Base-by-base conservation (phyloP, 2,113 vertebrate genomes). In the Petrocephalus microphthalmus region DNA sequence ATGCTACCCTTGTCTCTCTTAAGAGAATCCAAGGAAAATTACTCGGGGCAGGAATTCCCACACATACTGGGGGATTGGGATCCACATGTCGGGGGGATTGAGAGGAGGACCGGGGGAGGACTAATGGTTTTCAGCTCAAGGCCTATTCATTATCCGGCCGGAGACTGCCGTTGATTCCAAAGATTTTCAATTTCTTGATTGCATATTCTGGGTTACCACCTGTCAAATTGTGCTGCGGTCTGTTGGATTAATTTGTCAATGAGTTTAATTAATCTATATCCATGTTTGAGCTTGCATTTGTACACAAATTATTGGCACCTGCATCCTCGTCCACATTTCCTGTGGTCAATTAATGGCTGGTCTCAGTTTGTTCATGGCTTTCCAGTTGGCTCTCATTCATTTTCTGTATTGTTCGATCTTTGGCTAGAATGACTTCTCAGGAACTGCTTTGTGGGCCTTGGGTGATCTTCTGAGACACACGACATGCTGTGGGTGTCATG, bases 161-260 rank as follows among this genome's bases (percentile, higher is more conserved):
- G 81, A 83, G 45, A 49, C 45, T 49, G 19, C 33, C 47, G 81
- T 83, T 49, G 81, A 49, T 83, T 83, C 81, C 81, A 45, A 49
- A 49, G 81, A n/a, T 83, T 42, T 83, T 17, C 37, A 83, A 83
- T 83, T 83, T 47, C 81, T n/a, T 37, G 33, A 83, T n/a, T 83
- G 81, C 37, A 8, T 49, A 49, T 20, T 45, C 81, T 1, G 22
- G 22, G 47, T 83, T 13, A 11, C 45, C 37, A 67, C 60, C 37
- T 49, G 81, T 2, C 81, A 49, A 15, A 3, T 22, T 19, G 3
- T 49, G 5, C 22, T 1, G 45, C 3, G 42, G 17, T 45, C 33
- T 10, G 42, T 37, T 47, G 37, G 81, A 83, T 83, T 47, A 83
- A 49, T 45, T n/a, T 45, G 81, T 45, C 45, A 47, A 5, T 83